A percentile compares a stretch with the other conserved stretches of the same genome.
Conservation (phyloP, 2,888 invertebrate species). For the Sarcophaga rosellei region DNA sequence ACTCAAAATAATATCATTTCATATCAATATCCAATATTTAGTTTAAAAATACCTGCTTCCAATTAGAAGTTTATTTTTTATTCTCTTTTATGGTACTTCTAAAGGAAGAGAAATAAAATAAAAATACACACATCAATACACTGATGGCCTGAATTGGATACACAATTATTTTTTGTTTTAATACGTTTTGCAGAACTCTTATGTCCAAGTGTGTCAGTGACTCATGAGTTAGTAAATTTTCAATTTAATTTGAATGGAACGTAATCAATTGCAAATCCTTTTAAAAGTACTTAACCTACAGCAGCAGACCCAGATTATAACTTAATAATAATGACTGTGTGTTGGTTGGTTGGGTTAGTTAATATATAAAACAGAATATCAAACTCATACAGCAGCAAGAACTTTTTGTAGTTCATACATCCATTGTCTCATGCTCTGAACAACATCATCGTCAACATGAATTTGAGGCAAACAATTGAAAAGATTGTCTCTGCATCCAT, state of each 20-base stretch:
- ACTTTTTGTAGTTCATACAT: neutral
- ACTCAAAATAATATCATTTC: too few relatives aligned
- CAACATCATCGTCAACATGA: constrained; percentile 37
- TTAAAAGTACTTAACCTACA: constrained; percentile 57
- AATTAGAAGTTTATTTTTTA: too few relatives aligned
- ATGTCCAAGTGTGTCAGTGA: neutral
- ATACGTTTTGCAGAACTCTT: constrained; percentile 1
- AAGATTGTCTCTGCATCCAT: neutral
- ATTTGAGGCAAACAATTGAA: constrained; percentile 14
- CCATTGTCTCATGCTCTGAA: constrained; percentile 22
- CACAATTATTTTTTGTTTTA: neutral
- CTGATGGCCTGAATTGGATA: constrained; percentile 23
- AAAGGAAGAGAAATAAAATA: neutral
- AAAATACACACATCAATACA: neutral
- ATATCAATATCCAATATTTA: too few relatives aligned
- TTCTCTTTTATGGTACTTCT: neutral
- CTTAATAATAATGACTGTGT: neutral
- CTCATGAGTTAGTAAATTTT: constrained; percentile 34
- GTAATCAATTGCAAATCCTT: constrained; percentile 42
- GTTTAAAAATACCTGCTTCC: too few relatives aligned
- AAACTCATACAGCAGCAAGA: neutral
- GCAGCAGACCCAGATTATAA: constrained; percentile 30
- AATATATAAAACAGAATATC: constrained; percentile 2
- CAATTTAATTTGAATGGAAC: constrained; percentile 33
- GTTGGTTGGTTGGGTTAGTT: neutral